Evolutionary conservation across 2,888 invertebrate genomes (phyloP).

Genomic region (Imbricaverruca yamaguchii): DNA sequence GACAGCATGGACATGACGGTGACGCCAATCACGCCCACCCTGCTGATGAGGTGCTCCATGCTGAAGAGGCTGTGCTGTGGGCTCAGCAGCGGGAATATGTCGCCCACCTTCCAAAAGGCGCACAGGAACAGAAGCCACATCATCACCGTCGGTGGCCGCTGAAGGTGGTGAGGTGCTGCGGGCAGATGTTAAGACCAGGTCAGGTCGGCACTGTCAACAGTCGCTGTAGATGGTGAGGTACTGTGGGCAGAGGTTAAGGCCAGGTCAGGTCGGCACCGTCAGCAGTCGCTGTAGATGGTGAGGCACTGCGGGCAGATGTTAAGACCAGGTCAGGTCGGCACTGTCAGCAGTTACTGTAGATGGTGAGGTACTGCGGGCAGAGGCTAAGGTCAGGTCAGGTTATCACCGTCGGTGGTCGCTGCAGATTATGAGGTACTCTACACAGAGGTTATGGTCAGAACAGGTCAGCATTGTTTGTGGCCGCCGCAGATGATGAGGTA

Average conservation of each 20-base stretch:
- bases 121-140: slow-evolving; percentile 88
- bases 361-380: too few species aligned
- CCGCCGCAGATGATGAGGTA: background rate
- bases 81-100: slow-evolving; percentile 94
- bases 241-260: slow-evolving; percentile 44
- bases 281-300: too few species aligned
- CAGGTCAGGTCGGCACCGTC: too few species aligned
- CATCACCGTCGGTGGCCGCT: slow-evolving; percentile 67
- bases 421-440: slow-evolving; percentile 48
- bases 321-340: too few species aligned
- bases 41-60: slow-evolving; percentile 81
- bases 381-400: too few species aligned
- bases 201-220: slow-evolving; percentile 76
- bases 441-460: too few species aligned
- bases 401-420: slow-evolving; percentile 67
- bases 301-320: too few species aligned
- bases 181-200: slow-evolving; percentile 40
- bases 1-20: slow-evolving; percentile 98
- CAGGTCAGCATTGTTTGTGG: too few species aligned
- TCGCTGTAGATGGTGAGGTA: slow-evolving; percentile 64
- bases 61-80: slow-evolving; percentile 89
- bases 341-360: too few species aligned
- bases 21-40: slow-evolving; percentile 97
- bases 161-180: slow-evolving; percentile 65
- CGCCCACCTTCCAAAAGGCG: slow-evolving; percentile 98